phyloP scores from a whole-genome alignment of 2,797 vertebrate species.

The Orientallactaga sibirica region DNA sequence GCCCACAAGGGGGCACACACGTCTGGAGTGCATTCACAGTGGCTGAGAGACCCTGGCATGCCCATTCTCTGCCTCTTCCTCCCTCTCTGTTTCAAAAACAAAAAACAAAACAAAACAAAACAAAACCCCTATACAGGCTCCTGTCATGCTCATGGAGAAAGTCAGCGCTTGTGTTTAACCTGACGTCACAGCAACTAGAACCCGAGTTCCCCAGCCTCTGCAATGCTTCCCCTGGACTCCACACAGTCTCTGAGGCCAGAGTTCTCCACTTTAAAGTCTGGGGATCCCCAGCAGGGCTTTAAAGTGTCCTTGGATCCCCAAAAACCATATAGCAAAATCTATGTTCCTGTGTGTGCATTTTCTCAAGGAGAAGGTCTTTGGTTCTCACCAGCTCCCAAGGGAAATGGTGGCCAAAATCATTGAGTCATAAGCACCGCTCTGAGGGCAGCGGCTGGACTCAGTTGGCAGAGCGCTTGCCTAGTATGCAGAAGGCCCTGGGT shows the following conservation, averaged over 20 bases:
- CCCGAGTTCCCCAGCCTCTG: not conserved
- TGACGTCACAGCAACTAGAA: not conserved
- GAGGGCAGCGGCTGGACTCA: no score
- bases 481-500: no score
- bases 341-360: not conserved
- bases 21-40: no score
- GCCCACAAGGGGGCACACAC: no score
- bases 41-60: no score
- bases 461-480: no score
- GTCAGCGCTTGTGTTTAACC: not conserved
- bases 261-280: not conserved
- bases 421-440: not conserved
- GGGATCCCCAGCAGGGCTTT: not conserved
- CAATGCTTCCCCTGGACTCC: not conserved
- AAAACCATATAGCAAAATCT: not conserved
- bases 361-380: not conserved
- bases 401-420: not conserved
- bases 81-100: no score
- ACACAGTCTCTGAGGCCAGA: not conserved
- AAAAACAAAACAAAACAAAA: no score
- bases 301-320: not conserved
- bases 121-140: not conserved
- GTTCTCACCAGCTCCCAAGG: conserved; percentile 28
- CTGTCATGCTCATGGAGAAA: conserved; percentile 19
- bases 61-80: no score